Evolutionary conservation across 2,888 invertebrate genomes (phyloP).

Genomic region (Aphrophora alni): DNA sequence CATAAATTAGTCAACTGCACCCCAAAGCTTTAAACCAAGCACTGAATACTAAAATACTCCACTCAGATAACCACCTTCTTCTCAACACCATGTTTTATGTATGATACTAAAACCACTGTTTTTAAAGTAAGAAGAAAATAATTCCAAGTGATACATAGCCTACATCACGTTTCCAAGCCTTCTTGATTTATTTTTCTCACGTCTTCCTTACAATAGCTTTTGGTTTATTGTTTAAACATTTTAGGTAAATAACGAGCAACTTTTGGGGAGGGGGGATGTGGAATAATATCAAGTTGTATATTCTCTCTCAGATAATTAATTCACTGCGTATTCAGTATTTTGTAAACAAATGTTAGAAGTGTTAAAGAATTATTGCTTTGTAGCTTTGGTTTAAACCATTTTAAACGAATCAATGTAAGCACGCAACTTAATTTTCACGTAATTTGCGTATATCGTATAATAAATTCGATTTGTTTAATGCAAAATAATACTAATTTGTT

Average conservation of each 20-base stretch:
- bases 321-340: too few relatives aligned
- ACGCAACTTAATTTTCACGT: too few relatives aligned
- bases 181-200: not conserved
- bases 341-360: too few relatives aligned
- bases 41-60: slow-evolving; percentile 1
- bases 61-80: not conserved
- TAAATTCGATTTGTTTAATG: too few relatives aligned
- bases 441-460: too few relatives aligned
- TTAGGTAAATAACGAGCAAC: not conserved
- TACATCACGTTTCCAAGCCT: not conserved
- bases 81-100: not conserved
- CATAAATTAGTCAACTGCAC: not conserved
- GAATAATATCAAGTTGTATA: too few relatives aligned
- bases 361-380: too few relatives aligned
- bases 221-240: not conserved
- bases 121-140: slow-evolving; percentile 6
- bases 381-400: too few relatives aligned
- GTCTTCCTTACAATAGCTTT: not conserved
- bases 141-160: slow-evolving; percentile 3
- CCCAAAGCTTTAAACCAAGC: not conserved
- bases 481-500: too few relatives aligned
- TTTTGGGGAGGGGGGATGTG: too few relatives aligned
- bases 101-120: slow-evolving; percentile 9
- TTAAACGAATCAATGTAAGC: too few relatives aligned
- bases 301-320: too few relatives aligned